A percentile compares a stretch with the other conserved stretches of the same genome.
Conservation (phyloP, 2,113 vertebrate species). For the Oriolus oriolus region DNA sequence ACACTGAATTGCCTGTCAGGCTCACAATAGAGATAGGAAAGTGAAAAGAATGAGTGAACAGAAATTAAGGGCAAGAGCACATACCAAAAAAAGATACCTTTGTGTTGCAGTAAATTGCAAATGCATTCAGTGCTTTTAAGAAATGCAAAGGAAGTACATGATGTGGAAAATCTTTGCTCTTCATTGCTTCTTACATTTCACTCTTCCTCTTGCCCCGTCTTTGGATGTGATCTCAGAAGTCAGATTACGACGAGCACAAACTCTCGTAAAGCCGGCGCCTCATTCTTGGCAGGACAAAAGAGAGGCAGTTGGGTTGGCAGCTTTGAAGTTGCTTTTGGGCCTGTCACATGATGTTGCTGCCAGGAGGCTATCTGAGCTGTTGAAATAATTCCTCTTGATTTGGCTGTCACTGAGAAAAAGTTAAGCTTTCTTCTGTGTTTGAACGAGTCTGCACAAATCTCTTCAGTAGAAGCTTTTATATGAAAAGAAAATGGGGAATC, state of each 20-base stretch:
- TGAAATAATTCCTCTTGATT: slow-evolving; percentile 36
- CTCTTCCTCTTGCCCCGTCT: not conserved
- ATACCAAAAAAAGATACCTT: not conserved
- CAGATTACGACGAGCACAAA: not conserved
- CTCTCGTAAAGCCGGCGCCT: not conserved
- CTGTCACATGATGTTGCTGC: slow-evolving; percentile 14
- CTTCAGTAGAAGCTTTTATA: not conserved
- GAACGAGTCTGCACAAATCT: not conserved
- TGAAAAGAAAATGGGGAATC: not conserved
- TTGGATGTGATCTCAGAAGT: not conserved
- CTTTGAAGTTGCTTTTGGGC: slow-evolving; percentile 37
- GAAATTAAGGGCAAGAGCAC: not conserved
- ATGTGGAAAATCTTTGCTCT: not conserved
- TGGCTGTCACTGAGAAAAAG: not conserved
- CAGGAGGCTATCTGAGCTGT: slow-evolving; percentile 25
- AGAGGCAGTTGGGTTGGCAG: slow-evolving; percentile 18
- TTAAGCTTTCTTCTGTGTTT: slow-evolving; percentile 17
- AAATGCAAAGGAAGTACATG: not conserved
- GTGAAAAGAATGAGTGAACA: not conserved
- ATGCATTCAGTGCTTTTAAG: not conserved
- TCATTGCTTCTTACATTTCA: not conserved
- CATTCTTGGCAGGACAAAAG: slow-evolving; percentile 21
- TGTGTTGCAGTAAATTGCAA: not conserved
- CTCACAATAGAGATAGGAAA: not conserved
- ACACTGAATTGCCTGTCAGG: not conserved